These are phyloP conservation scores for Acanthosepion lycidas DNA, from an alignment of 2,888 invertebrate species.

Conservation along the genomic window DNA sequence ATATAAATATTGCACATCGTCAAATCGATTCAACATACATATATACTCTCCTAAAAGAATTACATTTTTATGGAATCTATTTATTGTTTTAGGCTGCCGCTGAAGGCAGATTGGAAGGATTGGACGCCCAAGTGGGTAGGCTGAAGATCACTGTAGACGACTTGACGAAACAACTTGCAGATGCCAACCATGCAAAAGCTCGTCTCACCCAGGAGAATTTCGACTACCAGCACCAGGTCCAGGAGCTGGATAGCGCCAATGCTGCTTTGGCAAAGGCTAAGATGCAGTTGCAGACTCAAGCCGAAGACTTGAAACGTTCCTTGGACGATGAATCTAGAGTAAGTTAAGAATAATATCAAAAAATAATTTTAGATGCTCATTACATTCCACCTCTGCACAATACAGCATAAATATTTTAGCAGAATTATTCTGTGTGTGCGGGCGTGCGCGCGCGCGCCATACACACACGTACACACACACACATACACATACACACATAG, in stretches of 20 bases:
- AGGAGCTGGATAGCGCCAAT: constrained; percentile 94
- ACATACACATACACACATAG: background rate
- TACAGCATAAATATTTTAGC: too few species aligned
- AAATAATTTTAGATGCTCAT: background rate
- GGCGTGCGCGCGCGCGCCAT: too few species aligned
- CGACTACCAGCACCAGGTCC: constrained; percentile 82
- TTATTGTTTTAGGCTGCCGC: constrained; percentile 74
- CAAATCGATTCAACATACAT: too few species aligned
- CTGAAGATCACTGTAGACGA: constrained; percentile 83
- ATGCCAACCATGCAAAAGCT: constrained; percentile 80
- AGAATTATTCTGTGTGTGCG: background rate
- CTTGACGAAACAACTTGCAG: constrained; percentile 86
- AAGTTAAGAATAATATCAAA: constrained; percentile 50
- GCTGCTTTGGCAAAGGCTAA: constrained; percentile 96
- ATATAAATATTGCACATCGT: too few species aligned
- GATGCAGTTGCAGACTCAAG: constrained; percentile 66
- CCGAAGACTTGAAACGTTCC: constrained; percentile 72
- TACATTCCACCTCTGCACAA: background rate
- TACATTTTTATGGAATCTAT: background rate
- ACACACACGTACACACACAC: background rate
- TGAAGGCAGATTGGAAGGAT: constrained; percentile 84
- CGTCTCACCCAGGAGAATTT: constrained; percentile 87
- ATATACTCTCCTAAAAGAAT: too few species aligned
- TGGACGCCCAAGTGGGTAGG: constrained; percentile 79
- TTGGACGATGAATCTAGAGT: constrained; percentile 73